These are phyloP conservation scores for Choloepus hoffmanni DNA, from an alignment of 2,113 vertebrate species.

Conservation along the genomic window DNA sequence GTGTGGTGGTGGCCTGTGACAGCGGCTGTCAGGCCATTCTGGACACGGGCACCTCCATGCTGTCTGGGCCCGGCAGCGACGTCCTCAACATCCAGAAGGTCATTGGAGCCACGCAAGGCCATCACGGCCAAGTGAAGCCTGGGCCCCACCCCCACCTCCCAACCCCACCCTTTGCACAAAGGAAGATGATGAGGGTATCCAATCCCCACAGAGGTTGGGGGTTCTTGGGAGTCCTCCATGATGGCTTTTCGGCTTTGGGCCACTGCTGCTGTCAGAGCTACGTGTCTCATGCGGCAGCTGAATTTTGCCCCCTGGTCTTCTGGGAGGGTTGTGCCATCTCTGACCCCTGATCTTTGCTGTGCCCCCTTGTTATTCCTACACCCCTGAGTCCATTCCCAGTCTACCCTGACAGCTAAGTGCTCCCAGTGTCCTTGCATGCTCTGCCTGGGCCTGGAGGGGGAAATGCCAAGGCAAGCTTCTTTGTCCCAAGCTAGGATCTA, in stretches of 20 bases:
- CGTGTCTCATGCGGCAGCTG: accelerated
- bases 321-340: neutral
- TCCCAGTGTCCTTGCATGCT: neutral
- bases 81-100: conserved; percentile 80
- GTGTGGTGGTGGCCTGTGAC: conserved; percentile 84
- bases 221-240: accelerated
- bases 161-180: neutral
- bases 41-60: conserved; percentile 89
- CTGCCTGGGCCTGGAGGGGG: neutral
- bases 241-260: neutral
- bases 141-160: neutral
- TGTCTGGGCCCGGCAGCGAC: conserved; percentile 81
- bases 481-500: neutral
- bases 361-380: accelerated
- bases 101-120: conserved; percentile 78
- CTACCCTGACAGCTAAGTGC: too few relatives aligned
- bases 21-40: conserved; percentile 89
- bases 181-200: neutral
- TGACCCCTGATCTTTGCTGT: neutral
- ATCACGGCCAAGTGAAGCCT: conserved; percentile 82
- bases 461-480: neutral
- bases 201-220: accelerated
- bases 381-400: accelerated
- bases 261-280: neutral
- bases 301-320: too few relatives aligned